These are phyloP conservation scores for Todiramphus saurophagus DNA, from an alignment of 2,113 vertebrate genomes.

Conservation along the genomic window DNA sequence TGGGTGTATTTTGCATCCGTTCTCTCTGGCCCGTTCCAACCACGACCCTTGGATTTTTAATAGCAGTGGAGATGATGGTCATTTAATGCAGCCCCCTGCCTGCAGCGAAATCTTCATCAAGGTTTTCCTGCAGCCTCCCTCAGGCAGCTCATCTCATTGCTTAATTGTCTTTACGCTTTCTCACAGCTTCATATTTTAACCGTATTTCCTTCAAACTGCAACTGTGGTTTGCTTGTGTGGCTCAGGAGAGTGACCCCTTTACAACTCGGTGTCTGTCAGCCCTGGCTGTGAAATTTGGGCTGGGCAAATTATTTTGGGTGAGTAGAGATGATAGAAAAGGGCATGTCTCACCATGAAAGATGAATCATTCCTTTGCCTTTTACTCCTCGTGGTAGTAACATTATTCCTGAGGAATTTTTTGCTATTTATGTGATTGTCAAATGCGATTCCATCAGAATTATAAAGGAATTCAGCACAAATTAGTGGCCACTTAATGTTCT, in stretches of 20 bases:
- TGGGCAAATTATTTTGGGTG: constrained; percentile 63
- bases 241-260: constrained; percentile 26
- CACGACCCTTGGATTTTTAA: background rate
- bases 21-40: background rate
- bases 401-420: constrained; percentile 58
- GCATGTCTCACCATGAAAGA: constrained; percentile 54
- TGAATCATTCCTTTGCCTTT: constrained; percentile 56
- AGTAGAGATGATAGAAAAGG: constrained; percentile 69
- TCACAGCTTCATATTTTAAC: constrained; percentile 27
- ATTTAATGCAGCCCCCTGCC: constrained; percentile 36
- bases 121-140: constrained; percentile 33
- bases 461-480: constrained; percentile 55
- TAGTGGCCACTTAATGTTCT: constrained; percentile 55
- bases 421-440: constrained; percentile 65
- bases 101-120: constrained; percentile 53
- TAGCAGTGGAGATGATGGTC: background rate
- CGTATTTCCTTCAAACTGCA: background rate
- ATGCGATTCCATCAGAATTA: constrained; percentile 55
- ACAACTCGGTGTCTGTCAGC: constrained; percentile 11
- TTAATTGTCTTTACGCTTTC: constrained; percentile 54
- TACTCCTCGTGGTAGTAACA: constrained; percentile 51
- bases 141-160: constrained; percentile 4
- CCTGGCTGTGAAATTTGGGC: constrained; percentile 58
- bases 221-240: background rate
- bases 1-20: background rate